Evolutionary conservation across 2,113 vertebrate genomes (phyloP).

Genomic region (Suncus etruscus): DNA sequence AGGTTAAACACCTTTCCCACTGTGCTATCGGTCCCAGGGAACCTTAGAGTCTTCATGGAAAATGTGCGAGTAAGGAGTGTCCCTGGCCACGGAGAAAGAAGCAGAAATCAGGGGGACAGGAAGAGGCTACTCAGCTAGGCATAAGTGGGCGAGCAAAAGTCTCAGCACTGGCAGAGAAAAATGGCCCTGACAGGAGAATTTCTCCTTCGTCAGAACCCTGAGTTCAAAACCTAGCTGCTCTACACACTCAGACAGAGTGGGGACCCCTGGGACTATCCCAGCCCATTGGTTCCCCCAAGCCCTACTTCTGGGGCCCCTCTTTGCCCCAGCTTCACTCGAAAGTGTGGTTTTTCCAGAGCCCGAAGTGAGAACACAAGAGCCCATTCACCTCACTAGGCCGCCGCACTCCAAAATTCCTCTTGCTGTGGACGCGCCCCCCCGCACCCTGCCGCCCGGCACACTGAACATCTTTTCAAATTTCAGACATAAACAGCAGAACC

Average conservation of each 20-base stretch:
- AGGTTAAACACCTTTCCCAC: too few relatives aligned
- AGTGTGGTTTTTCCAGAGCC: conserved; percentile 79
- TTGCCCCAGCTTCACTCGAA: conserved; percentile 63
- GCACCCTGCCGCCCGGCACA: conserved; percentile 81
- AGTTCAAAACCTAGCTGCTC: background rate
- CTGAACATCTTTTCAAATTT: conserved; percentile 73
- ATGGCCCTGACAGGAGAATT: too few relatives aligned
- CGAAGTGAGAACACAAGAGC: conserved; percentile 80
- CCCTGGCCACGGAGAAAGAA: background rate
- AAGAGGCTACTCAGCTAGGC: too few relatives aligned
- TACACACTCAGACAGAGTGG: too few relatives aligned
- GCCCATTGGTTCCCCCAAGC: conserved; percentile 2
- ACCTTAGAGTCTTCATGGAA: too few relatives aligned
- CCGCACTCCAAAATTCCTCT: conserved; percentile 71
- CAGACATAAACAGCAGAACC: conserved; percentile 84
- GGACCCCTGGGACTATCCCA: background rate
- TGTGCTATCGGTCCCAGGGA: too few relatives aligned
- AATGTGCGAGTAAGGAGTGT: too few relatives aligned
- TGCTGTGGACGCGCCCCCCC: conserved; percentile 81
- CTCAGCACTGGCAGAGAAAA: too few relatives aligned
- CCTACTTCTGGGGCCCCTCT: conserved; percentile 58
- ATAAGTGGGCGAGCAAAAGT: too few relatives aligned
- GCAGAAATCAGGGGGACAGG: background rate
- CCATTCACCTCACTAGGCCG: conserved; percentile 84
- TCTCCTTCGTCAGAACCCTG: background rate